Conservation (phyloP, 2,888 invertebrate genomes). For the Megalurothrips usitatus region DNA sequence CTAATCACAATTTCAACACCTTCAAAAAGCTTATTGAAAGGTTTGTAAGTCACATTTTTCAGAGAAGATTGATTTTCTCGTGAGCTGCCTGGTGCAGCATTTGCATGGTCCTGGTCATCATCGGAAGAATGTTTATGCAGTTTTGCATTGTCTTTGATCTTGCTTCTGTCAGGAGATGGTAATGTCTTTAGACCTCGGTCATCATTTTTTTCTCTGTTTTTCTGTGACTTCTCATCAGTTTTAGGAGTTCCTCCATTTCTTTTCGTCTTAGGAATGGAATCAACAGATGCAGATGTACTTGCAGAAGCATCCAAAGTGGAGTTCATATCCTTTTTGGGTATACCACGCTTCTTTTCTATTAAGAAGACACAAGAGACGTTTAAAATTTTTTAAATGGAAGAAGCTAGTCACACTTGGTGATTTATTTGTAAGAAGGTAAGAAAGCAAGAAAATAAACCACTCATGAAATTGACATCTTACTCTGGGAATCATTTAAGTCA, state of each 20-base stretch:
- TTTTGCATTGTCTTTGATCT: too few relatives aligned
- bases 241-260: constrained; percentile 41
- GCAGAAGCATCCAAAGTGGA: background rate
- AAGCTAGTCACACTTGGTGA: constrained; percentile 45
- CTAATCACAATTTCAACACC: constrained; percentile 76
- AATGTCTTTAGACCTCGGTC: background rate
- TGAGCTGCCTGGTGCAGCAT: too few relatives aligned
- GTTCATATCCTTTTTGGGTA: constrained; percentile 6
- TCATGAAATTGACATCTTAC: constrained; percentile 45
- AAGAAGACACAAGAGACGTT: too few relatives aligned
- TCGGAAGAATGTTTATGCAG: too few relatives aligned
- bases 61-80: background rate
- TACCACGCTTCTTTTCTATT: background rate
- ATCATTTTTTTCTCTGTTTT: constrained; percentile 35
- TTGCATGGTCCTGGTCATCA: too few relatives aligned
- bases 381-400: background rate
- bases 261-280: constrained; percentile 38
- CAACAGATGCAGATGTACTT: background rate
- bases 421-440: constrained; percentile 37
- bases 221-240: constrained; percentile 33
- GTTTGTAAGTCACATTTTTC: constrained; percentile 42
- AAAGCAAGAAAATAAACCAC: too few relatives aligned
- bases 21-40: constrained; percentile 57
- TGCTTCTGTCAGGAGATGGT: constrained; percentile 16
- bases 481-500: constrained; percentile 50